Conservation (phyloP, 2,888 invertebrate genomes). For the Tholera decimalis region DNA sequence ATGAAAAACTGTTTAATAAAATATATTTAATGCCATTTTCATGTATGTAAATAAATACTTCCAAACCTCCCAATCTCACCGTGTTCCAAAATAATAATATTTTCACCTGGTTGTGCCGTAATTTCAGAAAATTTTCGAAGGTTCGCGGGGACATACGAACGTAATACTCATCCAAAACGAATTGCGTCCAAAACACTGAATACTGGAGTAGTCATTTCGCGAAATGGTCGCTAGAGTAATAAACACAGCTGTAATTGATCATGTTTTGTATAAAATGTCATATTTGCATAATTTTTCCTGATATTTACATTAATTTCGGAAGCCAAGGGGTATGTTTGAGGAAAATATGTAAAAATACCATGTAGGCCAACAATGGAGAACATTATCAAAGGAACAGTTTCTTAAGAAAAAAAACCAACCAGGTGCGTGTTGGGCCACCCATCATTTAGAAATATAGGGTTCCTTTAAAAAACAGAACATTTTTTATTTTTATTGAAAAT, state of each 20-base stretch:
- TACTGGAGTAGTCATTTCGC: slow-evolving; percentile 54
- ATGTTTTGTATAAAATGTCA: slow-evolving; percentile 54
- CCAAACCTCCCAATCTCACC: too few species aligned
- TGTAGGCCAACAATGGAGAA: background rate
- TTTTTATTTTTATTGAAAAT: too few species aligned
- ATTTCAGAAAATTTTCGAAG: slow-evolving; percentile 4
- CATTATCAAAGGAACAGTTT: background rate
- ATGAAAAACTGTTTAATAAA: too few species aligned
- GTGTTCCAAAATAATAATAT: background rate
- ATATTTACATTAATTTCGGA: slow-evolving; percentile 25
- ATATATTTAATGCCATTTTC: too few species aligned
- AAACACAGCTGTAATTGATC: slow-evolving; percentile 59
- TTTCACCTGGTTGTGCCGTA: background rate
- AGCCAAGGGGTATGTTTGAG: slow-evolving; percentile 8
- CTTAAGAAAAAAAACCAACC: background rate
- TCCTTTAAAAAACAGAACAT: too few species aligned
- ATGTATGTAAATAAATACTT: too few species aligned
- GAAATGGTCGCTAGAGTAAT: slow-evolving; percentile 57
- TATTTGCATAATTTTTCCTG: slow-evolving; percentile 51
- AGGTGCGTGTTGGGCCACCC: too few species aligned
- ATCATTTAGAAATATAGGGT: too few species aligned
- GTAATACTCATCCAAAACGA: slow-evolving; percentile 28
- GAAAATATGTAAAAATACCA: slow-evolving; percentile 9
- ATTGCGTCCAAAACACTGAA: slow-evolving; percentile 47
- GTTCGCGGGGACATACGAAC: background rate